phyloP scores from a whole-genome alignment of 2,113 vertebrate species.

The Capreolus pygargus region DNA sequence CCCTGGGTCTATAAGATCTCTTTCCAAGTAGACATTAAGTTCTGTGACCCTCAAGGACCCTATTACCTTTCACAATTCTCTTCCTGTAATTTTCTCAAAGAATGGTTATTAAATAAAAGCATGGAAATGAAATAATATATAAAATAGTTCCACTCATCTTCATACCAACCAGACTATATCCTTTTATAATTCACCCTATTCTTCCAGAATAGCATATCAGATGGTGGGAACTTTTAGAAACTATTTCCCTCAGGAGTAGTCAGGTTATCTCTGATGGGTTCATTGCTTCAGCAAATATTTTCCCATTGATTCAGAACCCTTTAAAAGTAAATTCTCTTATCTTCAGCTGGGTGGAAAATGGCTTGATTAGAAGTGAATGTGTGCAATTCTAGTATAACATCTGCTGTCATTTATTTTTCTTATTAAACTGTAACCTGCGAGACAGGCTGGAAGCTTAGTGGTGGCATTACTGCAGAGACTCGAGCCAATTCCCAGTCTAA shows the following conservation, averaged over 20 bases:
- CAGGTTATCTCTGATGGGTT: constrained; percentile 42
- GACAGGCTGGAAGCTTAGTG: constrained; percentile 54
- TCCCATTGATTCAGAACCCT: constrained; percentile 50
- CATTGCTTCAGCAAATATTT: constrained; percentile 57
- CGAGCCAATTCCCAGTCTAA: constrained; percentile 2
- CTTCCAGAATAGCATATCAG: not conserved
- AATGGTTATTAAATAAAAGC: not conserved
- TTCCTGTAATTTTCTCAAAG: not conserved
- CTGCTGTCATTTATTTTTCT: constrained; percentile 72
- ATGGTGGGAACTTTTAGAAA: constrained; percentile 26
- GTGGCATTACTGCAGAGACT: not conserved
- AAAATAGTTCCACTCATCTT: not conserved
- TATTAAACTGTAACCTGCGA: constrained; percentile 67
- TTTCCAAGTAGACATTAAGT: not conserved
- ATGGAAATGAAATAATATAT: not conserved
- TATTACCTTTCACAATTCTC: not conserved
- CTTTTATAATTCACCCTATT: not conserved
- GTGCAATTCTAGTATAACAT: constrained; percentile 58
- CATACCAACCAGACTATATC: not conserved
- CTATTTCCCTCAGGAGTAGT: constrained; percentile 31
- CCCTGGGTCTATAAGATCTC: not conserved
- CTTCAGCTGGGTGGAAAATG: constrained; percentile 60
- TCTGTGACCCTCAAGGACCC: not conserved
- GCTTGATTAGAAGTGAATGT: constrained; percentile 60
- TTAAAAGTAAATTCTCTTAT: constrained; percentile 49